Evolutionary conservation across 2,888 invertebrate genomes (phyloP), one percentile per base, ranked within the genome.

Genomic region (Chalcosyrphus nemorum): DNA sequence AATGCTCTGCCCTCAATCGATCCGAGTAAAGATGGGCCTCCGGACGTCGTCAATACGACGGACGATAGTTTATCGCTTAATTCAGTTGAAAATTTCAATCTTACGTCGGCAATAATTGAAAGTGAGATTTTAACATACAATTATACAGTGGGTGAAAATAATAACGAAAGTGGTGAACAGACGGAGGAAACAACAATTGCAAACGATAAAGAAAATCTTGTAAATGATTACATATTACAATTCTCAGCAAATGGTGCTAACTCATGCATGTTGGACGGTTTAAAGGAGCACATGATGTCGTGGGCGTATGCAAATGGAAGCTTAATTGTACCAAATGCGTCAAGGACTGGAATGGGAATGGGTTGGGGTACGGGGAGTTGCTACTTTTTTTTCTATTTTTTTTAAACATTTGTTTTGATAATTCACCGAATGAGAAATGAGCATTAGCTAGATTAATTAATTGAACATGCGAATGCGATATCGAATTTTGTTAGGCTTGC

Each of bases 251-350:
- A 54, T n/a, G 68, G 54, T 1, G 86, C 84, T 0, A 87, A 88
- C 15, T 84, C 68, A 0, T 91, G 90, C 56, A 86, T 90, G 29
- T 71, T 91, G 86, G 88, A 89, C 56, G 75, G 80, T 3, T 61
- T 90, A 0, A 90, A 90, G 52, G 86, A 86, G 2, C 68, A 87
- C 35, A 86, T 90, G 6, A 72, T 88, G 27, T 88, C 88, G 86
- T 91, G 91, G 91, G 81, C 87, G 2, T 75, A 82, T 85, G 57
- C 86, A 0, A 91, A 91, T 88, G 91, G 91, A 32, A 89, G 88
- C 7, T 81, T 86, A 19, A 24, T 11, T 0, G 6, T 45, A 4
- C 19, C 57, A 7, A 38, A 6, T 13, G 13, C 35, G 2, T 7
- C 21, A 19, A 24, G 32, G 4, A 15, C 35, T 45, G 35, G 11